Evolutionary conservation across 2,113 vertebrate species (phyloP).

Genomic region (Athene noctua): DNA sequence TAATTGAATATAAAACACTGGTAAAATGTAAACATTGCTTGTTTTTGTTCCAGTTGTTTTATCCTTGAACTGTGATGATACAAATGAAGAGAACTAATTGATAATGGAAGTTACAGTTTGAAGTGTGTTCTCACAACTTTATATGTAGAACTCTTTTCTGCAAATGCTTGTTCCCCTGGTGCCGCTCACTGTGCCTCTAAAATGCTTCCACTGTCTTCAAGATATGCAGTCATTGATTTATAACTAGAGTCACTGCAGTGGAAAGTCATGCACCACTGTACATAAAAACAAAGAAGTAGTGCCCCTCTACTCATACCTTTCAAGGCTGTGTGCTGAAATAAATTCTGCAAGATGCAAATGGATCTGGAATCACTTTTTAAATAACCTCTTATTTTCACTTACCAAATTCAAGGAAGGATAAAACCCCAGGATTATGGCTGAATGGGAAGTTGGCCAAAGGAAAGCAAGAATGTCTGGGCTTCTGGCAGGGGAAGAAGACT

Average conservation of each 20-base stretch:
- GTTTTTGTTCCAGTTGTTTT: constrained; percentile 51
- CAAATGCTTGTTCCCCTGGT: neutral
- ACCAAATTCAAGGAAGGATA: neutral
- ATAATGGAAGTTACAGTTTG: constrained; percentile 44
- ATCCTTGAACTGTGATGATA: constrained; percentile 7
- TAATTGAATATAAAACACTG: constrained; percentile 75
- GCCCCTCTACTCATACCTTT: neutral
- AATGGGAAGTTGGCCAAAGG: neutral
- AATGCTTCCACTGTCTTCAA: neutral
- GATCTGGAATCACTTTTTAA: neutral
- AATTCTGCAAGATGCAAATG: neutral
- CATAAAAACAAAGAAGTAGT: neutral
- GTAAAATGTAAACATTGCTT: constrained; percentile 66
- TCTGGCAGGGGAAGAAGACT: neutral
- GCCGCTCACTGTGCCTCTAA: neutral
- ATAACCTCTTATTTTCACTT: neutral
- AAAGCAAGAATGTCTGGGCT: neutral
- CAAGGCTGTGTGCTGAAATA: neutral
- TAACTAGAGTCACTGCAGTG: neutral
- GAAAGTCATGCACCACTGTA: neutral
- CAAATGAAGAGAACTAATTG: constrained; percentile 36
- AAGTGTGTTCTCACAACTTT: neutral
- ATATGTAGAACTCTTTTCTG: neutral
- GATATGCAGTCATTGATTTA: neutral
- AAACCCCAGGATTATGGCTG: neutral